Conservation (phyloP, 2,797 vertebrate genomes). For the Podarcis lilfordi region DNA sequence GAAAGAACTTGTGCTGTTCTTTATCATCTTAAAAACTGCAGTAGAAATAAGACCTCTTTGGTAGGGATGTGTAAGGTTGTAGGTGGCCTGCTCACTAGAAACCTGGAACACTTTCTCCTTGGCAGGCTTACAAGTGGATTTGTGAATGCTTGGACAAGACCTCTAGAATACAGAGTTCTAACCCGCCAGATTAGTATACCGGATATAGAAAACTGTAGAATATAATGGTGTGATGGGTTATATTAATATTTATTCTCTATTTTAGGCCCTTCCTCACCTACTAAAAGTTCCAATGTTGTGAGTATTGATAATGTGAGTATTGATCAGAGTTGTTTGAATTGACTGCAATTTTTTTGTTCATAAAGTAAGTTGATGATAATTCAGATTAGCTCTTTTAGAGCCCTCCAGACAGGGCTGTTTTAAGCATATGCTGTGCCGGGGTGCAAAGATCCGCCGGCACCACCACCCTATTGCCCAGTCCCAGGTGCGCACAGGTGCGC, state of each 20-base stretch:
- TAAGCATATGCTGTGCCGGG: too few species aligned
- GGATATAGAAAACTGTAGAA: constrained; percentile 26
- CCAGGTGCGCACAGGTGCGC: too few species aligned
- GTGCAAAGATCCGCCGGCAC: too few species aligned
- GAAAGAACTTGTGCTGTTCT: background rate
- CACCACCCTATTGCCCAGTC: too few species aligned
- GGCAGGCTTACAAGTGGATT: background rate
- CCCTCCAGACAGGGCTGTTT: too few species aligned
- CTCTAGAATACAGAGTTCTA: background rate
- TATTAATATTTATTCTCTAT: constrained; percentile 53
- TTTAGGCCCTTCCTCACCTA: constrained; percentile 94
- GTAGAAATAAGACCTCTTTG: background rate
- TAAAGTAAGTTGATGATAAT: background rate
- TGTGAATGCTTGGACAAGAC: background rate
- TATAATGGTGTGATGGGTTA: background rate
- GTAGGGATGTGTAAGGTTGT: background rate
- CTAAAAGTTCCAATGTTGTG: constrained; percentile 85
- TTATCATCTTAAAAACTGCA: background rate
- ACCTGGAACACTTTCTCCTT: background rate
- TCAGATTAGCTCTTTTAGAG: background rate
- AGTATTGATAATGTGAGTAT: constrained; percentile 60
- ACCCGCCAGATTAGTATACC: rapidly evolving
- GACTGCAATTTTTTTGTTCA: constrained; percentile 6
- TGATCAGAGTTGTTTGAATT: constrained; percentile 7
- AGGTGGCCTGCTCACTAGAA: background rate